Evolutionary conservation across 2,888 invertebrate species (phyloP), one percentile per base, ranked within the genome.

Genomic region (Augochlorella aurata): DNA sequence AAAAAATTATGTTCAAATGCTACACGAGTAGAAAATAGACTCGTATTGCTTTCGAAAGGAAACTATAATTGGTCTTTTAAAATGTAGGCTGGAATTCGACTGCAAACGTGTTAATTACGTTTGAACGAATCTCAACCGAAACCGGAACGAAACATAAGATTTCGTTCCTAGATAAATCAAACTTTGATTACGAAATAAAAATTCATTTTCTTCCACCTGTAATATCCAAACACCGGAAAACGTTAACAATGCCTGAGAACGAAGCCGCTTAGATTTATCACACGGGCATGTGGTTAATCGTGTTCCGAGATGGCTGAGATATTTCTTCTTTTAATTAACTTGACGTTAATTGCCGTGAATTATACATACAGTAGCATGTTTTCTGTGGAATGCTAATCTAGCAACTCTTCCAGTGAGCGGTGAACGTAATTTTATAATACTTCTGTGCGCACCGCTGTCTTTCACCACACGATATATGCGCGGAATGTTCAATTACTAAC

Each of bases 321-420:
- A 50, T 45, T 49, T 70, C 67, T 73, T 65, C 83, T 74, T 81
- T 87, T 75, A 81, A 87, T 85, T 85, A 87, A 50, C 74, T 70
- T 0, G 52, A 24, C 54, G 66, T 24, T 77, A 74, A 68, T 74
- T 79, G 67, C 69, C 10, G 50, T 66, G 24, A 74, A 85, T 83
- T 69, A 71, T 24, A 44, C 73, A 29, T 24, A 69, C 65, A 18
- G 69, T 54, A 73, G 44, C 58, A n/a, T 52, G 67, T 52, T 69
- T 65, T 44, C 63, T 10, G 16, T 58, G 18, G 52, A 65, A 47
- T 18, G 24, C 45, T 80, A 79, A 74, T 45, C 50, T 2, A 69
- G 69, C 68, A 74, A 80, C 71, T 68, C 75, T 58, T n/a, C 52
- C 14, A 66, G 14, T 0, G 7, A 21, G 38, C 14, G 38, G 29